Conservation (phyloP, 2,113 vertebrate genomes). For the Scophthalmus maximus region DNA sequence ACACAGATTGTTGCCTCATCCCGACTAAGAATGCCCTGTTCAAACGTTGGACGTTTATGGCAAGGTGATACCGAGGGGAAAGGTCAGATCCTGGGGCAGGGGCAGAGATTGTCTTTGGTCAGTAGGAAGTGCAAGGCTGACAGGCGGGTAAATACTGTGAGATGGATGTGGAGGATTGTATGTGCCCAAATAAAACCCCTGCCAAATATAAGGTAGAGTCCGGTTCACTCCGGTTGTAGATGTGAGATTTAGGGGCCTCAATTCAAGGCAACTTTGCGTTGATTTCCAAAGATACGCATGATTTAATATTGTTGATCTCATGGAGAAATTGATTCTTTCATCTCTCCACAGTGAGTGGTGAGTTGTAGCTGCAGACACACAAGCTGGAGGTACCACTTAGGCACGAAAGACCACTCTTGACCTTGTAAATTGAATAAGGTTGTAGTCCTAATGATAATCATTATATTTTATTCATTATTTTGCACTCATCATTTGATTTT, state of each 20-base stretch:
- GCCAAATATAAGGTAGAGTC: not conserved
- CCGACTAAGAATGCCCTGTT: constrained; percentile 74
- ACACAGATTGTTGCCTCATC: constrained; percentile 69
- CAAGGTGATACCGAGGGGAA: constrained; percentile 74
- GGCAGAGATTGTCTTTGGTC: constrained; percentile 53
- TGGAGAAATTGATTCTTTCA: too few relatives aligned
- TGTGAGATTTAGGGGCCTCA: not conserved
- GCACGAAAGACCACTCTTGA: too few relatives aligned
- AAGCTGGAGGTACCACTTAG: too few relatives aligned
- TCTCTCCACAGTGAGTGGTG: too few relatives aligned
- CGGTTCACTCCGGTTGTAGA: not conserved
- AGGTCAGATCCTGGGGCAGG: constrained; percentile 65
- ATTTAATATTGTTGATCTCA: too few relatives aligned
- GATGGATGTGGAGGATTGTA: constrained; percentile 38
- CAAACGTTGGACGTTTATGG: constrained; percentile 73
- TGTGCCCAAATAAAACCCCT: not conserved
- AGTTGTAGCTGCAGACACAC: too few relatives aligned
- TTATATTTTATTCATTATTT: too few relatives aligned
- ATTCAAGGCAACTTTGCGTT: not conserved
- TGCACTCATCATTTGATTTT: too few relatives aligned
- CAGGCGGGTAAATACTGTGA: constrained; percentile 52
- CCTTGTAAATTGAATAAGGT: too few relatives aligned
- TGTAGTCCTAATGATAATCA: too few relatives aligned
- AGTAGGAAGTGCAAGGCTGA: constrained; percentile 53
- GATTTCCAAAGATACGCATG: not conserved